Evolutionary conservation across 2,797 vertebrate species (phyloP), one percentile per base, ranked within the genome.

Genomic region (Acanthis flammea): DNA sequence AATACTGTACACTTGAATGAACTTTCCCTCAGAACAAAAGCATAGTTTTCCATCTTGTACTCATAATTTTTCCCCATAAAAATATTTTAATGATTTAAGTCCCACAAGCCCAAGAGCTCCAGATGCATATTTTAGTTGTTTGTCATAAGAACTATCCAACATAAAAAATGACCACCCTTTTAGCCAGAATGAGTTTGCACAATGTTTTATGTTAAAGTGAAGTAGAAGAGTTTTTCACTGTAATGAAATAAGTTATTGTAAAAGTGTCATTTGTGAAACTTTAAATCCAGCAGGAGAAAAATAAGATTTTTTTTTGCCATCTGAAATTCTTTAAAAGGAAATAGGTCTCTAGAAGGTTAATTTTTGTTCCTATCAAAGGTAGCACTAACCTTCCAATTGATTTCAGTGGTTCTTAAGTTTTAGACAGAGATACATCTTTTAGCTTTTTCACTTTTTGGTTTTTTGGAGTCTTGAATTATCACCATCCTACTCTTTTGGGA

Each of bases 61-160:
- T 91, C 22, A 3, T 79, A 68, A 18, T 51, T 72, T 90, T 95
- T 87, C 41, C 81, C 78, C 84, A 66, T 92, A 85, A 80, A 95
- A 91, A 25, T 71, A 91, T 90, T 96, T 91, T 92, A 93, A 93
- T 95, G 75, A 72, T 91, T 94, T 93, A 86, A 95, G 55, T 96
- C 91, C 89, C 95, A 57, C 51, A 96, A 95, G 87, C 65, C 92
- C 91, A 58, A 91, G 48, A 93, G 77, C 31, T 91, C 82, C 57
- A 91, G 86, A 92, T 91, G 78, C 94, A 96, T 94, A 86, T 91
- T 96, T 97, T 60, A 94, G 78, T 86, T 95, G 92, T 92, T 90
- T 91, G 95, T 97, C 89, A 94, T 78, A 91, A 92, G 78, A 76
- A 66, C 31, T 83, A 93, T 41, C 75, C 62, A 68, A 37, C 22